phyloP scores from a whole-genome alignment of 92 coral and sea anemone species.

The Epizoanthus stellaris region DNA sequence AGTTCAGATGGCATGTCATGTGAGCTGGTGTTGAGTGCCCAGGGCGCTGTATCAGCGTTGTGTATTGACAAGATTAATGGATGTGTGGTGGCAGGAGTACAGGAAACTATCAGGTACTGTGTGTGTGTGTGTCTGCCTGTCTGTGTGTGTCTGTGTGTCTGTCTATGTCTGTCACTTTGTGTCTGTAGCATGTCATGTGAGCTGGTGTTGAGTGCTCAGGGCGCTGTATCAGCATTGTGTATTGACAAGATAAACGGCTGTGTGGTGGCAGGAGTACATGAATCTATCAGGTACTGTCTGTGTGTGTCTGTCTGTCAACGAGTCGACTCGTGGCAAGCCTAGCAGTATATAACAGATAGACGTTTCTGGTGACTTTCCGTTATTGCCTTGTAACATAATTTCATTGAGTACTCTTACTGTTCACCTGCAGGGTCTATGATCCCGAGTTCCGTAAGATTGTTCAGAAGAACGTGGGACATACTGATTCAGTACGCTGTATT shows the following conservation, averaged over 20 bases:
- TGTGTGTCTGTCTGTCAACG: neutral
- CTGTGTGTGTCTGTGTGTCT: neutral
- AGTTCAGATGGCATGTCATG: constrained; percentile 96
- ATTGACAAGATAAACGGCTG: constrained; percentile 92
- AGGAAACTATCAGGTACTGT: constrained; percentile 80
- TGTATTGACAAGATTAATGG: constrained; percentile 95
- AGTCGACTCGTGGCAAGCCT: too few relatives aligned
- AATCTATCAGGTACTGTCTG: constrained; percentile 67
- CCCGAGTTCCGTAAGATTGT: constrained; percentile 90
- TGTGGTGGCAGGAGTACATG: constrained; percentile 91
- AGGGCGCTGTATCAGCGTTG: constrained; percentile 93
- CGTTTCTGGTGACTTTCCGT: neutral
- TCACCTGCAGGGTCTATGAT: constrained; percentile 84
- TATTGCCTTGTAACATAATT: neutral
- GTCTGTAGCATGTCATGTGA: constrained; percentile 75
- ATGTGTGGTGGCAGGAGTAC: constrained; percentile 95
- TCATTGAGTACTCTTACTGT: neutral
- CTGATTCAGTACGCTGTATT: constrained; percentile 90
- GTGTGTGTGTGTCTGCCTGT: neutral
- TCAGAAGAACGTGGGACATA: constrained; percentile 97
- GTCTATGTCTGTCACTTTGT: neutral
- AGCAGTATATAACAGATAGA: too few relatives aligned
- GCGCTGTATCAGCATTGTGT: constrained; percentile 93
- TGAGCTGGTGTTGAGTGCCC: constrained; percentile 92
- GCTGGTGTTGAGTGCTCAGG: constrained; percentile 84